Percentiles rank a stretch among this genome's conserved stretches.
phyloP scores from a whole-genome alignment of 2,888 invertebrate genomes.

The Andrena camellia region DNA sequence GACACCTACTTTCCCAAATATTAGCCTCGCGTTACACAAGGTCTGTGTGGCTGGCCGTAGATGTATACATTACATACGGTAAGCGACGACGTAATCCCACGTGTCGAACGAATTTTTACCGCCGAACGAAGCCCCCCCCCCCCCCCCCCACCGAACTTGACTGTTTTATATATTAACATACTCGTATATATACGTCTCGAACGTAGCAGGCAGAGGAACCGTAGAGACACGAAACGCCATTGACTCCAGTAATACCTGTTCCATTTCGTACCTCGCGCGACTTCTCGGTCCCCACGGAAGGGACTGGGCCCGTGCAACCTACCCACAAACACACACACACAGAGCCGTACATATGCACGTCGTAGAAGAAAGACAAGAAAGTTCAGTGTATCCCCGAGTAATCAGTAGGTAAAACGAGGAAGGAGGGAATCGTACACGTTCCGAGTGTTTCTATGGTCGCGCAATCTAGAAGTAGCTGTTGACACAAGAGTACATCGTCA shows the following conservation, averaged over 20 bases:
- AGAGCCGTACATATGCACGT: slow-evolving; percentile 45
- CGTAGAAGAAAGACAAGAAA: slow-evolving; percentile 40
- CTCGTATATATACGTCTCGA: slow-evolving; percentile 37
- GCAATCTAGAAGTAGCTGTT: slow-evolving; percentile 46
- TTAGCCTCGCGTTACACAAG: too few relatives aligned
- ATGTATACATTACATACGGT: slow-evolving; percentile 34
- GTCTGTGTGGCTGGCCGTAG: not conserved
- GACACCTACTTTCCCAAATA: too few relatives aligned
- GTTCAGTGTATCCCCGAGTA: slow-evolving; percentile 63
- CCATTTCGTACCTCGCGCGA: slow-evolving; percentile 35
- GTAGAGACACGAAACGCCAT: slow-evolving; percentile 20
- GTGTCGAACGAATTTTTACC: slow-evolving; percentile 58
- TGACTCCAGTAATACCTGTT: slow-evolving; percentile 36
- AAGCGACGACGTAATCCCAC: slow-evolving; percentile 36
- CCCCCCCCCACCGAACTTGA: slow-evolving; percentile 35
- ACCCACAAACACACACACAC: slow-evolving; percentile 7
- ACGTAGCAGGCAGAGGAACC: slow-evolving; percentile 38
- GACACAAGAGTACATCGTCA: slow-evolving; percentile 56
- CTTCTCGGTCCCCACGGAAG: slow-evolving; percentile 10
- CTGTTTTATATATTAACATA: slow-evolving; percentile 47
- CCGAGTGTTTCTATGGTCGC: slow-evolving; percentile 41
- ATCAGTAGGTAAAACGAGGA: slow-evolving; percentile 62
- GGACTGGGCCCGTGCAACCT: not conserved
- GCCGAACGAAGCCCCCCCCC: slow-evolving; percentile 42
- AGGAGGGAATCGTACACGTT: slow-evolving; percentile 23